A percentile compares a stretch with the other conserved stretches of the same genome.
phyloP scores from a whole-genome alignment of 2,888 invertebrate genomes.

The Nomada fucata region DNA sequence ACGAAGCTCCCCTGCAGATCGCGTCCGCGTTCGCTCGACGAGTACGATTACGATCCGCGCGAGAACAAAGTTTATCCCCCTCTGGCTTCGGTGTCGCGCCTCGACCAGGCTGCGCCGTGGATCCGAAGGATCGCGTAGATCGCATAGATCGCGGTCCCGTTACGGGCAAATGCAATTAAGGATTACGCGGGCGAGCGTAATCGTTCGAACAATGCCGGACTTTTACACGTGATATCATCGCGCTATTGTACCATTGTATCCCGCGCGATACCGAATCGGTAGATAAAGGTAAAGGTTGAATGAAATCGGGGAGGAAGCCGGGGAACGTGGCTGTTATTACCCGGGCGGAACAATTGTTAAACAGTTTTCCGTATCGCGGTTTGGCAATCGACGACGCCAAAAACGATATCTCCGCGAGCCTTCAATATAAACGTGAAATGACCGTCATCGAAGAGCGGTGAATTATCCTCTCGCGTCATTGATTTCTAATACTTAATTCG shows the following conservation, averaged over 20 bases:
- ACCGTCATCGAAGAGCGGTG: no score
- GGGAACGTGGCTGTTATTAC: not conserved
- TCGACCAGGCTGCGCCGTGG: conserved; percentile 13
- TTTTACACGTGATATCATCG: conserved; percentile 74
- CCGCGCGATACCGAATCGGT: conserved; percentile 66
- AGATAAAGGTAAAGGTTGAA: conserved; percentile 54
- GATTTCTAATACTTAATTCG: not conserved
- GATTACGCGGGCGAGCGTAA: conserved; percentile 73
- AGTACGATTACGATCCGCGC: not conserved
- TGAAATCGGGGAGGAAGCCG: conserved; percentile 3
- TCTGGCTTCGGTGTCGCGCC: conserved; percentile 47
- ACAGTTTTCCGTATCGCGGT: no score
- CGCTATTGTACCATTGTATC: conserved; percentile 70
- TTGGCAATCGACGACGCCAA: no score
- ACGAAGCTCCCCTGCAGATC: not conserved
- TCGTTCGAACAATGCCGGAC: conserved; percentile 75
- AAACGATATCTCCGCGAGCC: no score
- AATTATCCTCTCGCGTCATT: no score
- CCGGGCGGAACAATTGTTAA: no score
- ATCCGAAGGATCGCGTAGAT: conserved; percentile 56
- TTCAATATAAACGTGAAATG: no score
- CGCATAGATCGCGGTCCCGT: conserved; percentile 47
- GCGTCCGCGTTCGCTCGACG: not conserved
- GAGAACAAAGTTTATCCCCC: conserved; percentile 19
- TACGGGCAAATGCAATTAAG: conserved; percentile 64